Base-by-base conservation (phyloP, 1,140 invertebrate genomes). In the Heterodera carotae region DNA sequence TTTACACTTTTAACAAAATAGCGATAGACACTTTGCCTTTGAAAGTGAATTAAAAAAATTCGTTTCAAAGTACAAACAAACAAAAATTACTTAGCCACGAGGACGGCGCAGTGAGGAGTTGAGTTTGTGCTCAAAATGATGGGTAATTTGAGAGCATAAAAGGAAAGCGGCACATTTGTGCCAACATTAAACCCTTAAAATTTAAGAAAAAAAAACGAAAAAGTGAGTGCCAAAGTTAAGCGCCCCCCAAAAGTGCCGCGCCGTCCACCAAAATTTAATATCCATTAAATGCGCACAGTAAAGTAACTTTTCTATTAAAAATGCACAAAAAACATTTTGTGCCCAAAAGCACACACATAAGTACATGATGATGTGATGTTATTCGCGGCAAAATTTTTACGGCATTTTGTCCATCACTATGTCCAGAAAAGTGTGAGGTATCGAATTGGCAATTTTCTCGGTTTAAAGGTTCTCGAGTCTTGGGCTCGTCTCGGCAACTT, bases 131-230 rank as follows among this genome's bases (percentile, higher is more conserved):
- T 69, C 27, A 15, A 56, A 43, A 25, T 34, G 15, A 7, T 48
- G 27, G 68, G 25, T 48, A 69, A 69, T 69, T 48, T 53, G 62
- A 53, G n/a, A 22, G 33, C 5, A 73, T 48, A 73, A 48, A 56
- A 71, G 48, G n/a, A 56, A 22, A 39, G 33, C 27, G 18, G 71
- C 71, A 73, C 34, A 8, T 48, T 56, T 15, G 48, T 3, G 48
- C 48, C 39, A 0, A 43, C 6, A 8, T 43, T 43, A 43, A 6
- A 43, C 39, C 12, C 39, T 43, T 12, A 43, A 43, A 43, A 56
- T 18, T 56, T 18, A 56, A 56, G 12, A 43, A 43, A 43, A 8
- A 12, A 43, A 43, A 43, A 43, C 6, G 39, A 43, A 6, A 12
- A 0, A 6, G 2, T 8, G 12, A 43, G 39, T 43, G 39, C 48